Base-by-base conservation (phyloP, 2,888 invertebrate genomes). In the Lithophane leautieri region DNA sequence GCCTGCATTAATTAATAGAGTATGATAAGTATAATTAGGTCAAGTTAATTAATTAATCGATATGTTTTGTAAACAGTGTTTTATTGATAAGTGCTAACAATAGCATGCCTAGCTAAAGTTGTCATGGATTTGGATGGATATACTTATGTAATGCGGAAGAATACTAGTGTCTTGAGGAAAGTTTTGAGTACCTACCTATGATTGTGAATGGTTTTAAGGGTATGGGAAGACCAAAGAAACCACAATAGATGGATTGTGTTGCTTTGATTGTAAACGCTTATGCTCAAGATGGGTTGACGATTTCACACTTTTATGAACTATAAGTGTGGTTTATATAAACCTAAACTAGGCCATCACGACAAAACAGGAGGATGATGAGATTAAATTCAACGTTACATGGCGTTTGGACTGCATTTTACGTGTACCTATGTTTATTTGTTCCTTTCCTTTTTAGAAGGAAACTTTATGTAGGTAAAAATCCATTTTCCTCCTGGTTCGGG, bases 31-130 rank as follows among this genome's bases (percentile, higher is more conserved):
- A 65, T 65, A 72, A 65, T 82, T 44, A 69, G 73, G 65, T 52
- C 72, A 66, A 52, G 6, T 25, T 69, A 78, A 82, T 83, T 70
- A 69, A 67, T 71, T 34, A 68, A 66, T 65, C 40, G 63, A 68
- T 67, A 54, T 70, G 77, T 82, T 82, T 82, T 82, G 67, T 58
- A 70, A 68, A 65, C 70, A 76, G 65, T 54, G 60, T n/a, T 58
- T 11, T 42, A 66, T 76, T 82, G 77, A 82, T 82, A 75, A 63
- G 44, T 78, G 54, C 44, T 60, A 14, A 56, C n/a, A 72, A 82
- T 54, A 54, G 16, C n/a, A 28, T n/a, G 25, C 40, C 22, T 44
- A 22, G 28, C 12, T 42, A 19, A 42, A 4, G 52, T 69, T 25
- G 50, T 8, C 8, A 34, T 75, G 14, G 40, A 4, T n/a, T 12